A percentile compares a stretch with the other conserved stretches of the same genome.
Conservation (phyloP, 2,888 invertebrate genomes). For the Prosapia bicincta region DNA sequence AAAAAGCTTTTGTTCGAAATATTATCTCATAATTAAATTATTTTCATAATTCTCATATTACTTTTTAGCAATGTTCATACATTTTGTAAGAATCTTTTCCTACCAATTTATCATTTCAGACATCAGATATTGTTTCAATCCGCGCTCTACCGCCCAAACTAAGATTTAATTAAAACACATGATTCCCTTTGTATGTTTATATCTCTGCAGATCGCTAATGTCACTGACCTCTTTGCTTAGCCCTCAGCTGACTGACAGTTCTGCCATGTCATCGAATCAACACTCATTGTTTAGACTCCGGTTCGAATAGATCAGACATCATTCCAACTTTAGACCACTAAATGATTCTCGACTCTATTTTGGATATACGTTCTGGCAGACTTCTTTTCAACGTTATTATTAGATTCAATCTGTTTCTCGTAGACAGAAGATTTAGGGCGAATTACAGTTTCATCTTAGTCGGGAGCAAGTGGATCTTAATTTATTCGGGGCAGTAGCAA, state of each 20-base stretch:
- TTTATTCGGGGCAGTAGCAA: no score
- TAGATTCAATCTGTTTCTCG: not conserved
- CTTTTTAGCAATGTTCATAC: no score
- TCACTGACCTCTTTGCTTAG: not conserved
- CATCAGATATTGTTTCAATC: no score
- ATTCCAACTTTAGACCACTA: not conserved
- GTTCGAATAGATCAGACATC: not conserved
- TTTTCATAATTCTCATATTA: no score
- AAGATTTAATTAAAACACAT: not conserved
- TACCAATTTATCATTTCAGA: no score
- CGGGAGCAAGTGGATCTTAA: not conserved
- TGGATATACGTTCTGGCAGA: not conserved
- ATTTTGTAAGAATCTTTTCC: no score
- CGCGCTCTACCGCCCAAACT: not conserved
- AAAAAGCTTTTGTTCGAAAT: no score
- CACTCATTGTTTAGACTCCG: not conserved
- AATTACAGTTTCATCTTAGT: not conserved
- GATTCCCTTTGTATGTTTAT: not conserved
- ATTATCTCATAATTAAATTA: no score
- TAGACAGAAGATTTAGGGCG: not conserved
- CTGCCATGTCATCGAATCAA: not conserved
- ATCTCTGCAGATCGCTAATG: not conserved
- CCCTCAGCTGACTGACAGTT: not conserved
- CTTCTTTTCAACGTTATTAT: not conserved
- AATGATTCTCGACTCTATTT: not conserved